These are phyloP conservation scores for Limnodromus scolopaceus DNA, from an alignment of 2,797 vertebrate species.

Conservation along the genomic window DNA sequence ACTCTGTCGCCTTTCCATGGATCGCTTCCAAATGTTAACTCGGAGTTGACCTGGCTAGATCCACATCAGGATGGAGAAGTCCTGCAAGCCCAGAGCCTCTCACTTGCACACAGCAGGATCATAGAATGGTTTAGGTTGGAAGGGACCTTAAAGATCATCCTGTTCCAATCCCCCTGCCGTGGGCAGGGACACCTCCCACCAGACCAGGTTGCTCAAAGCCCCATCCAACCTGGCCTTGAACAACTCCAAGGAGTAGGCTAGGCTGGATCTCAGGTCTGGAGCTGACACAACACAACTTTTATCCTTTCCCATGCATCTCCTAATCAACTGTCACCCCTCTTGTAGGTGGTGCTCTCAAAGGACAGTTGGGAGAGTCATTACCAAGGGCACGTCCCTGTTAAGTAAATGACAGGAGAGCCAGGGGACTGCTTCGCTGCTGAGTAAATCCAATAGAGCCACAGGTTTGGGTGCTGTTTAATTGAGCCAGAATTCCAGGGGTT, in stretches of 20 bases:
- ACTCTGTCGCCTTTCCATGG: neutral
- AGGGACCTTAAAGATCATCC: neutral
- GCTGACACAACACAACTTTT: neutral
- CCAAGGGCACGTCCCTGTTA: neutral
- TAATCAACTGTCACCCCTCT: neutral
- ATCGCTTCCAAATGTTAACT: neutral
- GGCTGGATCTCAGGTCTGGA: neutral
- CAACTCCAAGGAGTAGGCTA: neutral
- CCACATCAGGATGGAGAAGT: neutral
- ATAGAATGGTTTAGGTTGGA: neutral
- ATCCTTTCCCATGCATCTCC: neutral
- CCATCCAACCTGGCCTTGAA: neutral
- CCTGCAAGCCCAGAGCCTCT: neutral
- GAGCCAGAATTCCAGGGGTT: slow-evolving; percentile 59
- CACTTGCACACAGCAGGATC: neutral
- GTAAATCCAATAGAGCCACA: slow-evolving; percentile 11
- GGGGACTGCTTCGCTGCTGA: neutral
- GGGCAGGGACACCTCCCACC: neutral
- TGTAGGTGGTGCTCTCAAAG: neutral
- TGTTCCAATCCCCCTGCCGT: neutral
- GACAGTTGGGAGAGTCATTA: neutral
- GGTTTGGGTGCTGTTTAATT: slow-evolving; percentile 57
- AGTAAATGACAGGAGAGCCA: neutral
- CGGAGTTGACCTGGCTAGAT: neutral
- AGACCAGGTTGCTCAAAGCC: neutral